Evolutionary conservation across 2,797 vertebrate species (phyloP), one percentile per base, ranked within the genome.

Genomic region (Odontamblyopus rebecca): DNA sequence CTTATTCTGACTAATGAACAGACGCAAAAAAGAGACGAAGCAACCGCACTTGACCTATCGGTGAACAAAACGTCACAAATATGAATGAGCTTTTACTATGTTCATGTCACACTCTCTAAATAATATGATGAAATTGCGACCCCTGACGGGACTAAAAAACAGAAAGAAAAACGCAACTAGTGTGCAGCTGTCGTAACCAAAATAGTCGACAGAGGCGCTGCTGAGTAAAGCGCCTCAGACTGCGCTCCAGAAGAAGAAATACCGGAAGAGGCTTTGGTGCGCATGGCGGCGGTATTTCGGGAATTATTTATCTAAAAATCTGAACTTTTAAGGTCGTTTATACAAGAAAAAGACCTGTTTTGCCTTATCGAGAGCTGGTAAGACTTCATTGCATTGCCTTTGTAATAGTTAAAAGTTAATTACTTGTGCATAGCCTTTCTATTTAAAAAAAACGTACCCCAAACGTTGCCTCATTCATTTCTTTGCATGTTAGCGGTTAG

Each of bases 251-350:
- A 90, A 82, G 75, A 90, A 85, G 72, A 87, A 69, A 67, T 72
- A 3, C 71, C 78, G 81, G 82, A 82, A 85, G 77, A 67, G 71
- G 56, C 0, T 74, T 70, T 73, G 38, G 18, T 80, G 71, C 89
- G 92, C 92, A 89, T 92, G 92, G 91, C 86, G 92, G 91, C 85
- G 86, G 57, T 83, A 35, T 71, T 86, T 83, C 65, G 73, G 76
- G 85, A 76, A 67, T 71, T 62, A 61, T 77, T 81, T 65, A 13
- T 81, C 30, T 0, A 61, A 12, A 70, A 1, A 50, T 1, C 27
- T 0, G 0, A 1, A n/a, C 18, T 27, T 60, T 74, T 60, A 16
- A 54, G 67, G 50, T 16, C 16, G n/a, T 60, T 5, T 1, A 53
- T 41, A 6, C 7, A 16, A 60, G 53, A 15, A n/a, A 30, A 0